Conservation (phyloP, 1,140 invertebrate species). For the Sitodiplosis mosellana region DNA sequence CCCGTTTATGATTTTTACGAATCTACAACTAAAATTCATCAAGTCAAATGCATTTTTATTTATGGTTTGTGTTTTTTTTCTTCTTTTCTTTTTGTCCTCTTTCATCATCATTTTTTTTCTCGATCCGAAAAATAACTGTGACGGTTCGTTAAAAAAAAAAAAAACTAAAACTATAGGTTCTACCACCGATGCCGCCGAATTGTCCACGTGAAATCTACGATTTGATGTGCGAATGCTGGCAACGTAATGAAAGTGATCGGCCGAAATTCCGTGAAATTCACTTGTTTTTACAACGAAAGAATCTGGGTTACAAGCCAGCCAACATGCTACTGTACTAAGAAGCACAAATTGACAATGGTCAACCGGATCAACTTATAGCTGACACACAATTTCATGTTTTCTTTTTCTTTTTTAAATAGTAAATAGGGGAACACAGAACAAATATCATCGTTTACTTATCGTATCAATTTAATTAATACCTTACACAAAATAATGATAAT, state of each 20-base stretch:
- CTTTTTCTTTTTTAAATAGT: no score
- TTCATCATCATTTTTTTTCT: background rate
- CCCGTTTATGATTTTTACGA: background rate
- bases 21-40: background rate
- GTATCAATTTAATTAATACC: no score
- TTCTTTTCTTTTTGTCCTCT: background rate
- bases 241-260: slow-evolving; percentile 60
- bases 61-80: background rate
- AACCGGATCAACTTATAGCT: no score
- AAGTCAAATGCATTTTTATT: background rate
- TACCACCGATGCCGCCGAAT: slow-evolving; percentile 55
- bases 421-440: no score
- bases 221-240: slow-evolving; percentile 89
- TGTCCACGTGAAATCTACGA: slow-evolving; percentile 84
- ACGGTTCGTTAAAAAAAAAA: no score
- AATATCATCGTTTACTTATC: no score
- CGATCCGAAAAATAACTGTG: slow-evolving; percentile 8
- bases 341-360: no score
- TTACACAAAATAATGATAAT: no score
- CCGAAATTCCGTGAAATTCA: slow-evolving; percentile 82
- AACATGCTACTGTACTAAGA: background rate
- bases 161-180: no score
- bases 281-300: slow-evolving; percentile 78
- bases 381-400: no score
- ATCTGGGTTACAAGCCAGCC: slow-evolving; percentile 50